Base-by-base conservation (phyloP, 2,888 invertebrate genomes). In the Erannis defoliaria region DNA sequence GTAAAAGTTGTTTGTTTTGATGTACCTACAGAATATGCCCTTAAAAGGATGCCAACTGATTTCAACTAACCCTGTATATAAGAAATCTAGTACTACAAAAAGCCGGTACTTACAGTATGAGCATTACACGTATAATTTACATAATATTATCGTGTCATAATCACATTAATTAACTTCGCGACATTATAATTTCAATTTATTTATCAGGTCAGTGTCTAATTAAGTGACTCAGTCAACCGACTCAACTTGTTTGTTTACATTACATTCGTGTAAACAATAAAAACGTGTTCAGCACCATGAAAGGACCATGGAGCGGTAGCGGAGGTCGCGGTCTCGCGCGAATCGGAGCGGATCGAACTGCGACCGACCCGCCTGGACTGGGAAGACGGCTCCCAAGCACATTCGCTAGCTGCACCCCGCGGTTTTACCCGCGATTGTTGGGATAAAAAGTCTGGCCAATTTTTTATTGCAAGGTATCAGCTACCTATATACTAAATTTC, bases 211-310 rank as follows among this genome's bases (percentile, higher is more conserved):
- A 51, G 19, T 21, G 16, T 33, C 16, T 45, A 35, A 37, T 45
- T 18, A 45, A 35, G 12, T 45, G 55, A 33, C 9, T 18, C 40
- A 49, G 5, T 56, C 23, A 26, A 57, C 37, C 35, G 21, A 38
- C 26, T 45, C 38, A 33, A n/a, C n/a, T 40, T 38, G 23, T 38
- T 53, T 59, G 59, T 48, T 53, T 53, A 53, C 26, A 53, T 33
- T n/a, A n/a, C 23, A 40, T 53, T 33, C 12, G 40, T 38, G 23
- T 33, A 33, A 46, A 48, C 53, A 48, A 46, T 46, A 58, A 58
- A 58, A 58, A 53, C 46, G 53, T 59, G 59, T 31, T 31, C 59
- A 53, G 53, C 18, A 51, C 55, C 61, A 61, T 61, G 61, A 51
- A 50, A 37, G 43, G 55, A 50, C 49, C 55, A 55, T 55, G 42